Base-by-base conservation (phyloP, 2,797 vertebrate genomes). In the Vespertilio murinus region DNA sequence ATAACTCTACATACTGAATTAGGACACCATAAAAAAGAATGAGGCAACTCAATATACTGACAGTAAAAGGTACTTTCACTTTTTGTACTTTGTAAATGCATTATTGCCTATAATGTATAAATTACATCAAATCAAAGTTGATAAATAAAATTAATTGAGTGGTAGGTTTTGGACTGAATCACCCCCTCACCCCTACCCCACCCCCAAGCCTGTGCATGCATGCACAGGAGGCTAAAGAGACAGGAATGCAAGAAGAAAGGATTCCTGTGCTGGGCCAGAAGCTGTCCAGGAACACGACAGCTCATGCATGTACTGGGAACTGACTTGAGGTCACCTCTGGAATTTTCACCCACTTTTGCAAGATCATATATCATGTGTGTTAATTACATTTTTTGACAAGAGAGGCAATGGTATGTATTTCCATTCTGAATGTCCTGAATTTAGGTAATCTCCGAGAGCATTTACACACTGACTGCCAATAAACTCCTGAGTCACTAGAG, bases 401-500 rank as follows among this genome's bases (percentile, higher is more conserved):
- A 75, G 12, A 85, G 18, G n/a, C 52, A 42, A 96, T 85, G 40
- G 64, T 92, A 65, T 75, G n/a, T 54, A 64, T 88, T 95, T 93
- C 56, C 81, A 87, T 80, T 91, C 13, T 56, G 78, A 96, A 91
- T 49, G 93, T 88, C 56, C 38, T 94, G 79, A 35, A 95, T 90
- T 95, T 92, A 96, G 80, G 88, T 81, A 93, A 94, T 82, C 74
- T 88, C 91, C 28, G 16, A 47, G 89, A 93, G 81, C 45, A 87
- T 93, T 96, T 95, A 91, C 54, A 93, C 86, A 89, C 88, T 82
- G 64, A 92, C 52, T 94, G 91, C 85, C 81, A 95, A 93, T 94
- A 90, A 94, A 94, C 70, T 40, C 88, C 81, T 56, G 18, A 90
- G 35, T 93, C 88, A 84, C 93, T 77, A 88, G 84, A 95, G 85